Base-by-base conservation (phyloP, 2,888 invertebrate species). In the Calliscelio sp. region DNA sequence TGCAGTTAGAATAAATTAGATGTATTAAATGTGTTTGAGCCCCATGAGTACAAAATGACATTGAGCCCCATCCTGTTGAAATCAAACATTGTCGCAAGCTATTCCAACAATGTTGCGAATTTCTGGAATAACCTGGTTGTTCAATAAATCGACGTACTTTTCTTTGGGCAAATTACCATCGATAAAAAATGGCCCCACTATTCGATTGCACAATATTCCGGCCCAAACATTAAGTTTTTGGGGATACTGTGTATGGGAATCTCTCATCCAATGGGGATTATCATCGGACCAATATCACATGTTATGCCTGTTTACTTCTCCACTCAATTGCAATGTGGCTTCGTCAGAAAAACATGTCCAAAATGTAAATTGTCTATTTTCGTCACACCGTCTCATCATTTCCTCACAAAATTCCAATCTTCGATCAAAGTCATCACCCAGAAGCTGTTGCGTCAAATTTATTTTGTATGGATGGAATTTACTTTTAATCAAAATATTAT, bases 381-480 rank as follows among this genome's bases (percentile, higher is more conserved):
- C 61, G 35, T 74, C 38, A 38, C 49, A 74, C n/a, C 51, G 51
- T 74, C 16, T 35, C 61, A 59, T 59, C 57, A 71, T 71, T 59
- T 59, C 28, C 35, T 63, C 61, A 28, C 63, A 61, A 61, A 55
- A 55, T 46, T 46, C 18, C 11, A 18, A 46, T 18, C 44, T 18
- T 4, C 18, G 44, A 41, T 78, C 61, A 16, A 70, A 68, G 51
- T 68, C 61, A 11, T 70, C 78, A 4, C 7, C 68, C 25, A 51
- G 16, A 68, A 78, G 53, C 32, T 78, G 5, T 57, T 77, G 38
- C 16, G 6, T 24, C 24, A 59, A 49, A 2, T 46, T 41, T 18
- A 75, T 46, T 14, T 65, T 77, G 8, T 77, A 77, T 14, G 77
- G 59, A 66, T 77, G 66, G 20, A 63, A 71, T 44, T 71, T 41